Evolutionary conservation across 2,888 invertebrate species (phyloP), one percentile per base, ranked within the genome.

Genomic region (Oeneis ivallda): DNA sequence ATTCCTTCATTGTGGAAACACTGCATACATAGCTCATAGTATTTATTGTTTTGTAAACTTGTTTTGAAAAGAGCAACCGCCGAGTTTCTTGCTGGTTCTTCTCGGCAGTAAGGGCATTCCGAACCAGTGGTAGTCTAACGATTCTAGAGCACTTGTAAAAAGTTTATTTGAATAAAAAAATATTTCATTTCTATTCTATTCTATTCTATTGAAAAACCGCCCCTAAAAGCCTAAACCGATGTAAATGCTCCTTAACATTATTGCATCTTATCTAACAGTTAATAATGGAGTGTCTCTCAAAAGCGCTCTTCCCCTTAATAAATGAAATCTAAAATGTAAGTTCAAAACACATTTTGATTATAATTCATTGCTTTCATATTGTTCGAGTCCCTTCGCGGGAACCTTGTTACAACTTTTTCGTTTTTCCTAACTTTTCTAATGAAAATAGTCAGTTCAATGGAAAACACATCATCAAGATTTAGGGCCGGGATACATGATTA

Each of bases 301-400:
- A 58, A 64, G 52, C 59, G 64, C 50, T 37, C 41, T 13, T 19
- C 41, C 39, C 52, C 62, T 34, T 54, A 43, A 45, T 53, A 26
- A 26, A 37, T 10, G 39, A 60, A 60, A 54, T 54, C 59, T 54
- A 26, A 56, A 56, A 56, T 63, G 34, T 63, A 50, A 62, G 56
- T 63, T 15, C 49, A 34, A 56, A 59, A 67, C 63, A 64, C 63
- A 64, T 41, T 60, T 60, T 41, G 63, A 67, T 67, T 67, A 64
- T 67, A 56, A 67, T 64, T 67, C 52, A 64, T 26, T 13, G 53
- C 54, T 63, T 59, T 57, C 34, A 54, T 56, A 56, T 60, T 58
- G 62, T 43, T 62, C 57, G 49, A 45, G 50, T 37, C 64, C 15
- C 57, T 59, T 43, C 11, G 17, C 34, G 15, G 32, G 37, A 41